Base-by-base conservation (phyloP, 2,888 invertebrate genomes). In the Meloe dianella region DNA sequence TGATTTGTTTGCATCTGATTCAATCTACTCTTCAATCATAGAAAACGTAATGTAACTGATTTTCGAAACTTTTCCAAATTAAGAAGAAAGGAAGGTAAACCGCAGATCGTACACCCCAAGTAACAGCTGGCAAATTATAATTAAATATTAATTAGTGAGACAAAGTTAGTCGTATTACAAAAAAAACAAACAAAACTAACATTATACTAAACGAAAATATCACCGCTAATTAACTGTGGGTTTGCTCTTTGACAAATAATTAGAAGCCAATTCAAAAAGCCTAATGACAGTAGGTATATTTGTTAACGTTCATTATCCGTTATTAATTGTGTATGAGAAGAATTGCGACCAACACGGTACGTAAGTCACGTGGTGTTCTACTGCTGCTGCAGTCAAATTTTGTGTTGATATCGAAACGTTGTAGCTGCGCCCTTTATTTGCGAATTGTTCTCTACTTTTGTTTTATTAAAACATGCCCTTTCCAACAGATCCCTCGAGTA, bases 81-180 rank as follows among this genome's bases (percentile, higher is more conserved):
- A 32, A 2, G 10, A 20, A 9, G 20, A 20, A 9, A 47, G 7
- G 10, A 47, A 47, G 9, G n/a, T 6, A 41, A 47, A 14, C 32
- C 27, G 4, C 27, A 27, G 4, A 32, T 32, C 7, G 1, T 20
- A 9, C 20, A 20, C 8, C 20, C n/a, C 2, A 54, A 54, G 9
- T 5, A 54, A 54, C 54, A 54, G 24, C 54, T 54, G 54, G 20
- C 54, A 24, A 24, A 54, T 54, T 54, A 24, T 54, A n/a, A n/a
- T 54, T 54, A 54, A 54, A 54, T 54, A 54, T 54, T 54, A 54
- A 54, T 54, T 54, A 54, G 47, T 2, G 24, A 54, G 24, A 54
- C 51, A 24, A 54, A 54, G 4, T 20, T 54, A 14, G 54, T 12
- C 3, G 9, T 20, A 47, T 24, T 54, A 24, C n/a, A n/a, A n/a